These are phyloP conservation scores for Lepidochrysops patricia DNA, from an alignment of 2,888 invertebrate genomes.

Conservation along the genomic window DNA sequence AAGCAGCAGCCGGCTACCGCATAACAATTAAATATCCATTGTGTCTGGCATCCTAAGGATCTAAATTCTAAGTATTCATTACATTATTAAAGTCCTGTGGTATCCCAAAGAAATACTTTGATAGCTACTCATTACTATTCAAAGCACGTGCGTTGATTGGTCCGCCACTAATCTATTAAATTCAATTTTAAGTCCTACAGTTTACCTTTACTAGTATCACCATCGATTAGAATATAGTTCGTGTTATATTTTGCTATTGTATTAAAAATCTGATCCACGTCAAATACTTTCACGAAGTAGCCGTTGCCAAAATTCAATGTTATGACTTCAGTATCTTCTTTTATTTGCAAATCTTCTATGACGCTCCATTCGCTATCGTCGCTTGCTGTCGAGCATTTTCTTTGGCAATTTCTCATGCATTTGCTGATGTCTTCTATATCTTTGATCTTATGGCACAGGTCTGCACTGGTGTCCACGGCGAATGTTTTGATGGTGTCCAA, in stretches of 20 bases:
- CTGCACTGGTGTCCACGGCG: conserved; percentile 74
- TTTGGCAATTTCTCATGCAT: conserved; percentile 36
- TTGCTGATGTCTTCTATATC: conserved; percentile 60
- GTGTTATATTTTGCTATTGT: conserved; percentile 51
- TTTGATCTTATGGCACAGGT: conserved; percentile 55
- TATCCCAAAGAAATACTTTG: no score
- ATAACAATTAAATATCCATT: no score
- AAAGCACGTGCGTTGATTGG: no score
- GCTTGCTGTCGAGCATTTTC: conserved; percentile 40
- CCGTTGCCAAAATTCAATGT: conserved; percentile 62
- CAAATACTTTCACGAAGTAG: conserved; percentile 64
- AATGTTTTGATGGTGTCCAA: conserved; percentile 84
- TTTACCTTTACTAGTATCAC: conserved; percentile 84
- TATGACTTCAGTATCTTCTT: conserved; percentile 38
- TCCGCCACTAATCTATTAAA: no score
- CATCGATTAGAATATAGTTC: conserved; percentile 76
- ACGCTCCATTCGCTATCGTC: conserved; percentile 45
- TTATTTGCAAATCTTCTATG: conserved; percentile 27
- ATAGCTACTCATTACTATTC: no score
- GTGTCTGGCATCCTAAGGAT: no score
- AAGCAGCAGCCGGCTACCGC: no score
- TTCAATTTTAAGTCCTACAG: no score
- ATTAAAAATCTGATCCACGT: conserved; percentile 60
- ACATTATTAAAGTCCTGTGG: no score
- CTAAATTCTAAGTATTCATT: no score